phyloP scores from a whole-genome alignment of 2,888 invertebrate species.

The Willowsia nigromaculata region DNA sequence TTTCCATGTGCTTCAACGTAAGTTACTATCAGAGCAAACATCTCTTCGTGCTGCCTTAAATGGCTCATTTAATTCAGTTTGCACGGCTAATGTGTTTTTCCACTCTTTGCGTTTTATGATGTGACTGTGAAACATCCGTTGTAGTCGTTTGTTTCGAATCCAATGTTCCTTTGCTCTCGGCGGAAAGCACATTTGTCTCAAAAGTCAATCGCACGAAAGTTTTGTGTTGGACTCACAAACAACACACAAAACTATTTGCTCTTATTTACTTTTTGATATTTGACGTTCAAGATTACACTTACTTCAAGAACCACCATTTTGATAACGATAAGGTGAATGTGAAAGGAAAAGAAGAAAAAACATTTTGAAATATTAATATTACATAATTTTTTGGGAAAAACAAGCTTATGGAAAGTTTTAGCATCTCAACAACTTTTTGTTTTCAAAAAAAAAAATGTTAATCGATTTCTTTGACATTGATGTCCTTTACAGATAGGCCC shows the following conservation, averaged over 20 bases:
- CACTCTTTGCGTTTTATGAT: conserved; percentile 56
- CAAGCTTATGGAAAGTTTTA: conserved; percentile 22
- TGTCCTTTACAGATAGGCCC: background rate
- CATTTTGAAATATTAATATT: conserved; percentile 21
- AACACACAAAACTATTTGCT: background rate
- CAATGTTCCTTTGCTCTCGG: conserved; percentile 15
- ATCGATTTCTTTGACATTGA: background rate
- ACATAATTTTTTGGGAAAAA: conserved; percentile 11
- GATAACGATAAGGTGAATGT: conserved; percentile 9
- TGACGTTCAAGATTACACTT: background rate
- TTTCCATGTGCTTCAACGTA: conserved; percentile 30
- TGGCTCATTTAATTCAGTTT: conserved; percentile 72
- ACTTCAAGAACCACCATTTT: background rate
- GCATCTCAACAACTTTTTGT: conserved; percentile 19
- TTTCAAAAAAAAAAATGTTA: background rate
- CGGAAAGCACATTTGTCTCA: background rate
- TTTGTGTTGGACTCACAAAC: background rate
- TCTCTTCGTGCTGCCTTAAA: conserved; percentile 54
- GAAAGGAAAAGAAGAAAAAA: conserved; percentile 5
- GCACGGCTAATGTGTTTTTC: conserved; percentile 70
- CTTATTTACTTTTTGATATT: background rate
- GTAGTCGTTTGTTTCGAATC: conserved; percentile 21
- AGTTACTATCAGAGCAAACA: conserved; percentile 24
- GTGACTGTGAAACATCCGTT: conserved; percentile 47
- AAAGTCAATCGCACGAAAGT: background rate